Percentiles rank a stretch among this genome's conserved stretches.
phyloP scores from a whole-genome alignment of 30 jellyfish, hydroid and myxozoan genomes.

The Sanderia malayensis region DNA sequence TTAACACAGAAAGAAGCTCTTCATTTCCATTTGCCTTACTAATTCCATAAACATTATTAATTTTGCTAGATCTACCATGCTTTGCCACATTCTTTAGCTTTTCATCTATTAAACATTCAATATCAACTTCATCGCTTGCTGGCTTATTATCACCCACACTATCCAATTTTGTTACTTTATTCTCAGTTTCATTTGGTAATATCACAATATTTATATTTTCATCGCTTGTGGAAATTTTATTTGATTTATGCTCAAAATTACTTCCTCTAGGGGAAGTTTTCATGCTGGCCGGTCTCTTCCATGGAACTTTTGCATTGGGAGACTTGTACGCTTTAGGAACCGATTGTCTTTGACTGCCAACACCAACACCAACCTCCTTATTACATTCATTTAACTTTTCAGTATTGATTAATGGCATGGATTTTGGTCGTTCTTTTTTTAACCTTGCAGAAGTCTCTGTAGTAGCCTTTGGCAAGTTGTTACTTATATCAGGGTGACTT shows the following conservation, averaged over 20 bases:
- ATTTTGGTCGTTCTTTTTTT: conserved; percentile 39
- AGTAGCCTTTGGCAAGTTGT: too few species aligned
- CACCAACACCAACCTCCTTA: not conserved
- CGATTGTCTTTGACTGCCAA: not conserved
- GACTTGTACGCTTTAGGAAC: conserved; percentile 59
- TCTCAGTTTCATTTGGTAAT: too few species aligned
- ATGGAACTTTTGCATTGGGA: conserved; percentile 60
- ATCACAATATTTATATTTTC: not conserved
- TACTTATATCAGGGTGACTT: not conserved
- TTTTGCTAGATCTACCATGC: not conserved
- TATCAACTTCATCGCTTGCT: not conserved
- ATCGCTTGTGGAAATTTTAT: not conserved
- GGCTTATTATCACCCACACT: not conserved
- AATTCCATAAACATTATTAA: not conserved
- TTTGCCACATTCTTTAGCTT: not conserved
- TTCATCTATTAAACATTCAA: too few species aligned
- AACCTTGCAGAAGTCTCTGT: not conserved
- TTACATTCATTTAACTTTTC: conserved; percentile 4
- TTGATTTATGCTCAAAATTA: not conserved
- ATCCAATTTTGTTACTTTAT: too few species aligned
- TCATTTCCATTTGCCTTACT: not conserved
- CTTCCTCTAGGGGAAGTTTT: not conserved
- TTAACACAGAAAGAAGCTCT: conserved; percentile 23
- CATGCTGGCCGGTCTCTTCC: conserved; percentile 33
- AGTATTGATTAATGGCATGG: conserved; percentile 49